These are phyloP conservation scores for Wiebesia pumilae DNA, from an alignment of 1,140 invertebrate species.

Conservation along the genomic window DNA sequence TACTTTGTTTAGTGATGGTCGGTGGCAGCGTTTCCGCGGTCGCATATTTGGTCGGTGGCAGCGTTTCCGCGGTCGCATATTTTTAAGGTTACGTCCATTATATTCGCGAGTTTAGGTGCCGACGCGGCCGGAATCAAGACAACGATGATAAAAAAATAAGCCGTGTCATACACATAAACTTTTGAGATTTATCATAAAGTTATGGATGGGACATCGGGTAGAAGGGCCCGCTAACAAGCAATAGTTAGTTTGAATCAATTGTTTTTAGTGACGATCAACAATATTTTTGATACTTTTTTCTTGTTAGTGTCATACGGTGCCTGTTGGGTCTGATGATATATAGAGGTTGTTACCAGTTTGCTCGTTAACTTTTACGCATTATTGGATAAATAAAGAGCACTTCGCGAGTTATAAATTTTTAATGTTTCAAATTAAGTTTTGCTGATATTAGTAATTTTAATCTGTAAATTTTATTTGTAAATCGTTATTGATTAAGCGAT, in stretches of 20 bases:
- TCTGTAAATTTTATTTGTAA: background rate
- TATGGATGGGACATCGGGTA: constrained; percentile 2
- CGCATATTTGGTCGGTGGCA: background rate
- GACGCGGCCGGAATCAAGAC: background rate
- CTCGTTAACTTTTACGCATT: constrained; percentile 38
- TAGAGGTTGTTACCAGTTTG: constrained; percentile 31
- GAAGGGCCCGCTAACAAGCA: background rate
- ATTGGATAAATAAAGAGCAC: constrained; percentile 12
- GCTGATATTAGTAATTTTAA: constrained; percentile 15
- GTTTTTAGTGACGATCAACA: background rate
- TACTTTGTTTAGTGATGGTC: constrained; percentile 34
- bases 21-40: background rate
- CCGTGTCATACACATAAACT: background rate
- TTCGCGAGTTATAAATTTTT: constrained; percentile 26
- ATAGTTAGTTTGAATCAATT: constrained; percentile 4
- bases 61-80: background rate
- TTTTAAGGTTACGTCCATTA: background rate
- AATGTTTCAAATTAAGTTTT: constrained; percentile 24
- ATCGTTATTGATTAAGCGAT: no score
- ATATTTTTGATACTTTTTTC: constrained; percentile 7
- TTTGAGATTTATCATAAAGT: constrained; percentile 47
- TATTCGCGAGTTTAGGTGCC: background rate
- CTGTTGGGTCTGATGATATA: constrained; percentile 14
- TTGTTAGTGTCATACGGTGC: background rate
- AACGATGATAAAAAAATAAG: background rate